A percentile compares a stretch with the other conserved stretches of the same genome.
Conservation (phyloP, 1,140 invertebrate genomes). For the Epicauta chinensis region DNA sequence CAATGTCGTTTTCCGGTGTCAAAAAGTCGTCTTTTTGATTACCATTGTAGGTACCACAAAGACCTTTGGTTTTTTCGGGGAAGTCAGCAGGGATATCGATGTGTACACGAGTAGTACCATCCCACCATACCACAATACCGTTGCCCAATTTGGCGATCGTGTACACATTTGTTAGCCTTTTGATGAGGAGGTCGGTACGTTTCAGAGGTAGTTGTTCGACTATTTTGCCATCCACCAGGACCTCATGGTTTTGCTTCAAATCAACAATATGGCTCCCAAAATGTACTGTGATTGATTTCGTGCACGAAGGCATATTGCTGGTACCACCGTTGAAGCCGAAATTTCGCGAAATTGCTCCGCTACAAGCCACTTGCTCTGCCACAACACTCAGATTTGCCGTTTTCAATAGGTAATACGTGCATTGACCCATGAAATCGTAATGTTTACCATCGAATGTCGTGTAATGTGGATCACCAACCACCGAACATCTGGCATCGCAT, state of each 20-base stretch:
- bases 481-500: conserved; percentile 69
- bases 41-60: conserved; percentile 83
- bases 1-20: conserved; percentile 76
- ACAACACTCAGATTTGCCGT: conserved; percentile 62
- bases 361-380: conserved; percentile 75
- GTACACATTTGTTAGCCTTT: conserved; percentile 5
- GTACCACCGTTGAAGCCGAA: conserved; percentile 29
- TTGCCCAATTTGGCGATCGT: conserved; percentile 61
- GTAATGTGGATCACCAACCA: conserved; percentile 85
- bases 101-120: conserved; percentile 71
- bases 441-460: conserved; percentile 77
- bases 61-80: conserved; percentile 61
- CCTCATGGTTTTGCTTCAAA: conserved; percentile 63
- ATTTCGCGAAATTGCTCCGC: conserved; percentile 67
- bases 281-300: conserved; percentile 66
- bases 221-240: conserved; percentile 65
- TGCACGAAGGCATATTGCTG: conserved; percentile 65
- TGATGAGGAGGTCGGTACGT: conserved; percentile 42
- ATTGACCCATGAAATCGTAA: conserved; percentile 86
- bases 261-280: conserved; percentile 49
- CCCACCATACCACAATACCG: conserved; percentile 77
- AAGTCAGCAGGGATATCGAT: conserved; percentile 71
- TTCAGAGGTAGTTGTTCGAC: conserved; percentile 59
- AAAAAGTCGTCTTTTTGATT: conserved; percentile 86
- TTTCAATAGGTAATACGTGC: conserved; percentile 74